A percentile compares a stretch with the other conserved stretches of the same genome.
These are phyloP conservation scores for Zelleria hepariella DNA, from an alignment of 2,888 invertebrate species.

Conservation along the genomic window DNA sequence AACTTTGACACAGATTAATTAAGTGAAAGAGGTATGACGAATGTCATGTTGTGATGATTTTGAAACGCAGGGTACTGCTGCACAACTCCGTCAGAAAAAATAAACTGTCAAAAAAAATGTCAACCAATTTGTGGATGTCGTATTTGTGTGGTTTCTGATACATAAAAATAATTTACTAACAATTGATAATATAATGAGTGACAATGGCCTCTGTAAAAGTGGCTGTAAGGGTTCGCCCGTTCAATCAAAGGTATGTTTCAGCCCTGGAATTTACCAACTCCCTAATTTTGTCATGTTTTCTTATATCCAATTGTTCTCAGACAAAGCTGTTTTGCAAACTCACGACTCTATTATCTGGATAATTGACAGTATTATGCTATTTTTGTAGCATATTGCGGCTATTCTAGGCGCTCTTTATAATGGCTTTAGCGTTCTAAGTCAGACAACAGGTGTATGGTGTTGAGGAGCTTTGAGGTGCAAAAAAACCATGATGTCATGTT, in stretches of 20 bases:
- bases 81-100: neutral
- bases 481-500: slow-evolving; percentile 62
- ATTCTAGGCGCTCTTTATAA: neutral
- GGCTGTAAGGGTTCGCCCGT: slow-evolving; percentile 91
- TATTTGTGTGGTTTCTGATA: slow-evolving; percentile 41
- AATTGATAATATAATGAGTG: slow-evolving; percentile 64
- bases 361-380: slow-evolving; percentile 20
- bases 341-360: slow-evolving; percentile 25
- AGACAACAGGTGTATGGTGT: slow-evolving; percentile 3
- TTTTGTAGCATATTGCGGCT: slow-evolving; percentile 10
- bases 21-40: neutral
- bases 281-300: slow-evolving; percentile 2
- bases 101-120: slow-evolving; percentile 27
- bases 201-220: slow-evolving; percentile 93
- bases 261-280: slow-evolving; percentile 17
- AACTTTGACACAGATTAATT: too few species aligned
- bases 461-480: slow-evolving; percentile 53
- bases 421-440: neutral
- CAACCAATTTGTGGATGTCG: slow-evolving; percentile 41
- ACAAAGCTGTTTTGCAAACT: slow-evolving; percentile 17
- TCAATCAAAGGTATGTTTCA: slow-evolving; percentile 82
- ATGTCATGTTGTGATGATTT: neutral
- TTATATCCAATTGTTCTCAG: slow-evolving; percentile 3
- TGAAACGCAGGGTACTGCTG: neutral
- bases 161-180: slow-evolving; percentile 23